phyloP scores from a whole-genome alignment of 2,113 vertebrate genomes.

The Rhinogobius similis region DNA sequence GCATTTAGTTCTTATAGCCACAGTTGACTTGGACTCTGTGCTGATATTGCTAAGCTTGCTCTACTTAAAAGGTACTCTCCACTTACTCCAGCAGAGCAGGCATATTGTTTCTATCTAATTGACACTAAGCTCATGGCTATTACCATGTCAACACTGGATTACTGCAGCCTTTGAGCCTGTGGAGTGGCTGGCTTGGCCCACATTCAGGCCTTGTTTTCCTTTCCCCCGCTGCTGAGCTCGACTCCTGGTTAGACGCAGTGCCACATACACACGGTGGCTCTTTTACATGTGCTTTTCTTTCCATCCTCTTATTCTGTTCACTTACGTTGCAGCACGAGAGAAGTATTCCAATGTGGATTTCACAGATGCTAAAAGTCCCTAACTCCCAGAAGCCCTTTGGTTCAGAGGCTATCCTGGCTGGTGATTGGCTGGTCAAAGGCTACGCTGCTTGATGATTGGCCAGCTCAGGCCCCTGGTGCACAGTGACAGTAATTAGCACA shows the following conservation, averaged over 20 bases:
- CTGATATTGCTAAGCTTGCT: slow-evolving; percentile 33
- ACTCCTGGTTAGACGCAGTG: slow-evolving; percentile 42
- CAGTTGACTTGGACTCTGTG: slow-evolving; percentile 35
- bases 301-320: slow-evolving; percentile 29
- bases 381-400: slow-evolving; percentile 66
- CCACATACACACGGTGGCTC: slow-evolving; percentile 51
- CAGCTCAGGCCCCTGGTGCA: slow-evolving; percentile 71
- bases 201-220: slow-evolving; percentile 77
- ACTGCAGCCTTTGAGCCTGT: slow-evolving; percentile 74
- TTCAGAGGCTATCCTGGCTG: slow-evolving; percentile 64
- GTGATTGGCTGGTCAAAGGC: slow-evolving; percentile 72
- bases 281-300: slow-evolving; percentile 40
- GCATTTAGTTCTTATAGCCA: slow-evolving; percentile 26
- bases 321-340: slow-evolving; percentile 35
- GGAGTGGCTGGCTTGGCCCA: slow-evolving; percentile 75
- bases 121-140: slow-evolving; percentile 78
- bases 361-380: slow-evolving; percentile 50
- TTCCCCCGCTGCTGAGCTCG: slow-evolving; percentile 65
- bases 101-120: slow-evolving; percentile 81
- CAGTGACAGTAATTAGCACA: slow-evolving; percentile 95
- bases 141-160: slow-evolving; percentile 80
- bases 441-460: slow-evolving; percentile 73
- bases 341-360: slow-evolving; percentile 68
- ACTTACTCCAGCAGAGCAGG: slow-evolving; percentile 71
- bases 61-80: slow-evolving; percentile 68